Evolutionary conservation across 2,113 vertebrate genomes (phyloP).

Genomic region (Stigmatopora argus): DNA sequence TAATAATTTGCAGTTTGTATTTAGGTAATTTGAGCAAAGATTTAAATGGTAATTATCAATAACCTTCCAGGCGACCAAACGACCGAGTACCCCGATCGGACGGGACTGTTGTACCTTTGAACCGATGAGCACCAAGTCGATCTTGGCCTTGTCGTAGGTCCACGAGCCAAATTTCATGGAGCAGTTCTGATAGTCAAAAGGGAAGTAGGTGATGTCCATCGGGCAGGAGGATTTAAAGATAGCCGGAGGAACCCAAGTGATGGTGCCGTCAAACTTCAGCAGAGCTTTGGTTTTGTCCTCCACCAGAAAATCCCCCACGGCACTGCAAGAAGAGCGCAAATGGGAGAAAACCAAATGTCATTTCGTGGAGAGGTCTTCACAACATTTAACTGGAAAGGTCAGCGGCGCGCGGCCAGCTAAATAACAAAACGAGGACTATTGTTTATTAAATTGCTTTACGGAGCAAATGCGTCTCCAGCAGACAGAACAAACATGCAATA

Average conservation of each 20-base stretch:
- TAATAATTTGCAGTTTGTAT: too few relatives aligned
- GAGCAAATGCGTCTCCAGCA: not conserved
- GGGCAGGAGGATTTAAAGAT: slow-evolving; percentile 95
- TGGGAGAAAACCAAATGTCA: slow-evolving; percentile 6
- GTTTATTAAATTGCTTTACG: not conserved
- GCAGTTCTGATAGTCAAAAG: slow-evolving; percentile 95
- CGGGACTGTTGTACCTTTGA: slow-evolving; percentile 75
- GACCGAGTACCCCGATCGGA: too few relatives aligned
- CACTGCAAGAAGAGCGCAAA: slow-evolving; percentile 61
- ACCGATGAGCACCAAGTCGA: slow-evolving; percentile 86
- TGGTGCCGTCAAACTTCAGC: slow-evolving; percentile 82
- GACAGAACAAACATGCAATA: not conserved
- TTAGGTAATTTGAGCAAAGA: too few relatives aligned
- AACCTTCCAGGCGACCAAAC: too few relatives aligned
- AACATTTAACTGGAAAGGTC: slow-evolving; percentile 25
- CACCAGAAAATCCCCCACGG: slow-evolving; percentile 88
- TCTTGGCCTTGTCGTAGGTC: slow-evolving; percentile 95
- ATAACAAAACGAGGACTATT: not conserved
- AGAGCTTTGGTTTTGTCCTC: slow-evolving; percentile 89
- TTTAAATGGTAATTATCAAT: too few relatives aligned
- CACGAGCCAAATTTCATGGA: slow-evolving; percentile 95
- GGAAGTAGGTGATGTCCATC: slow-evolving; percentile 97
- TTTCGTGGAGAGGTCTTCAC: slow-evolving; percentile 20
- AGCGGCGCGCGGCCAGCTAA: slow-evolving; percentile 2
- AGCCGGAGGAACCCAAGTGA: slow-evolving; percentile 88